Evolutionary conservation across 2,888 invertebrate species (phyloP), one percentile per base, ranked within the genome.

Genomic region (Mamestra brassicae): DNA sequence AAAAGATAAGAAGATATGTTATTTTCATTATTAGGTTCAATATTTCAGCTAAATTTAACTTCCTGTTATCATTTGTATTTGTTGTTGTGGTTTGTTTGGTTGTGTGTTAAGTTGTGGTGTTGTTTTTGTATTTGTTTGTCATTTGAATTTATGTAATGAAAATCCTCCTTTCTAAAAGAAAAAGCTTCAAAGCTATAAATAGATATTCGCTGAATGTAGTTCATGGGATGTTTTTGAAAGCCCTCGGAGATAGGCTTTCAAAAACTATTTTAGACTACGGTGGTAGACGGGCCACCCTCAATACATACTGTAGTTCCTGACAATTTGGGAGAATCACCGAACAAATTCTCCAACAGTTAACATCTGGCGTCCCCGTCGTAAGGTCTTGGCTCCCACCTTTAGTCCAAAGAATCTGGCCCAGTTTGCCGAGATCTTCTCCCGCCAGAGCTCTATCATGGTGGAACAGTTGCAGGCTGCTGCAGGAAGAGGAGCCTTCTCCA

Each of bases 311-410:
- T 52, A 15, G 7, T 52, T 52, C 15, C 1, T 52, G 52, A 17
- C 17, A 52, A 52, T 52, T 13, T 34, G 10, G 13, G 65, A 52
- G n/a, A 61, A 61, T n/a, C 61, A 15, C 8, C 6, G n/a, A 11
- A 26, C 6, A 36, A 54, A 50, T 26, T 63, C 5, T 65, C 50
- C 15, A 45, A 36, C 74, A 80, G 84, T 84, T 0, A 79, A 74
- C 11, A 81, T 85, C 42, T 85, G 85, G 94, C 91, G 92, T 3
- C 90, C 89, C 0, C 90, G 94, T 34, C 90, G 93, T 0, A 93
- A 93, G 61, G 76, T 91, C 5, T 71, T 93, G 3, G 89, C 90
- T 26, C 92, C 93, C 0, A 90, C 88, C 0, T 92, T 93, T 76
- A 89, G 88, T 0, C 81, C 85, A 3, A 92, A 88, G 76, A 91